Evolutionary conservation across 2,888 invertebrate genomes (phyloP), one percentile per base, ranked within the genome.

Genomic region (Idaea aversata): DNA sequence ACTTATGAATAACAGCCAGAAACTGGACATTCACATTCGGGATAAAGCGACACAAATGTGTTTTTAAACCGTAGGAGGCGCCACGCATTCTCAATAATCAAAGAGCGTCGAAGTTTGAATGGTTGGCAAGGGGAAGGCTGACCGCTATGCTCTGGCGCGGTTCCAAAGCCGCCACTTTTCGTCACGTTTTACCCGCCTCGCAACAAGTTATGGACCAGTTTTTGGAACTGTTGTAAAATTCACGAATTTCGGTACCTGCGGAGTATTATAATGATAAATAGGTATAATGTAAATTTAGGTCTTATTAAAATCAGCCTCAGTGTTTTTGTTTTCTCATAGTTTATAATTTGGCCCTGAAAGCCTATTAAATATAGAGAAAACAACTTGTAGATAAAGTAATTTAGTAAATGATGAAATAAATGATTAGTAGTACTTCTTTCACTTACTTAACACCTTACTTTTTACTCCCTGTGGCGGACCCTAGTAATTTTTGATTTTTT

Each of bases 131-230:
- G 81, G 78, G 77, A 79, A 79, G 77, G 75, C 72, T 75, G 79
- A 75, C 73, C 77, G 75, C 76, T 66, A 72, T 65, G 74, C 72
- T 72, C 79, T 88, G 88, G 88, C 88, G 69, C 61, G 60, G 65
- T 47, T 83, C 88, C 88, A 88, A 82, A 67, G 70, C 69, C 75
- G 81, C 78, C 79, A 77, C 77, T 77, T 82, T 82, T 80, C 83
- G 82, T 84, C 83, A 81, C 78, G 77, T 76, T 79, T 75, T 74
- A 73, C 72, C 76, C 77, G 73, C 80, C 71, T 84, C 73, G 86
- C 87, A 88, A 87, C 87, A 88, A 87, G 87, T 87, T 83, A 82
- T 81, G 73, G 76, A 75, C 72, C 77, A 79, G 75, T 78, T 78
- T 77, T 80, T 76, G 68, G 69, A 75, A 75, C 71, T 64, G 70